Conservation (phyloP, 2,888 invertebrate species). For the Spicauda simplicius region DNA sequence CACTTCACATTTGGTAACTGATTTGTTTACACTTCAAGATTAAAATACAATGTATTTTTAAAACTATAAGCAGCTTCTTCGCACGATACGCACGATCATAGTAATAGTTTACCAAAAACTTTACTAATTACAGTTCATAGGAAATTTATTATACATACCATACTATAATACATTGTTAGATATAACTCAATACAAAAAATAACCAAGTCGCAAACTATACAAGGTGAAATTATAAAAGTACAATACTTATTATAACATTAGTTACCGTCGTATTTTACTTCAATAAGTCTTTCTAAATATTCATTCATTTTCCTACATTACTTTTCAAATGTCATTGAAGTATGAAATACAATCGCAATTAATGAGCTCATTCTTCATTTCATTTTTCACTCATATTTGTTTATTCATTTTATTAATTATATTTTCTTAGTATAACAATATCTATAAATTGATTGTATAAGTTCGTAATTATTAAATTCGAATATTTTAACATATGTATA, state of each 20-base stretch:
- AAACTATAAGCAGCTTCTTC: background rate
- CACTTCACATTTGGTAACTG: background rate
- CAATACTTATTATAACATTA: conserved; percentile 80
- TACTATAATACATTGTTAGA: conserved; percentile 37
- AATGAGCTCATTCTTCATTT: conserved; percentile 79
- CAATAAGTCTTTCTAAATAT: conserved; percentile 85
- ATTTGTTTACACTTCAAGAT: background rate
- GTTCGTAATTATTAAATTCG: conserved; percentile 86
- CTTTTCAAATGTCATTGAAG: conserved; percentile 82
- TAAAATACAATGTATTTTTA: background rate
- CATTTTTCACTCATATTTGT: conserved; percentile 81
- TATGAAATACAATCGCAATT: conserved; percentile 82
- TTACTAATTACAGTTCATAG: conserved; percentile 27
- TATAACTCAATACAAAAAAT: conserved; percentile 31
- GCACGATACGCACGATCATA: conserved; percentile 2
- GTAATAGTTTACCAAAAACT: conserved; percentile 39
- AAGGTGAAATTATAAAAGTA: conserved; percentile 69
- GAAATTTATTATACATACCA: conserved; percentile 36
- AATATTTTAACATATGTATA: conserved; percentile 86
- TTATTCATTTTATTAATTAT: conserved; percentile 84
- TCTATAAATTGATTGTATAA: conserved; percentile 85
- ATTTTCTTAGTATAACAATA: conserved; percentile 85
- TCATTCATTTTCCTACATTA: conserved; percentile 82
- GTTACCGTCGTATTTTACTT: conserved; percentile 82
- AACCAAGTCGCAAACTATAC: conserved; percentile 53